These are phyloP conservation scores for Okapia johnstoni DNA, from an alignment of 2,113 vertebrate species.

Conservation along the genomic window DNA sequence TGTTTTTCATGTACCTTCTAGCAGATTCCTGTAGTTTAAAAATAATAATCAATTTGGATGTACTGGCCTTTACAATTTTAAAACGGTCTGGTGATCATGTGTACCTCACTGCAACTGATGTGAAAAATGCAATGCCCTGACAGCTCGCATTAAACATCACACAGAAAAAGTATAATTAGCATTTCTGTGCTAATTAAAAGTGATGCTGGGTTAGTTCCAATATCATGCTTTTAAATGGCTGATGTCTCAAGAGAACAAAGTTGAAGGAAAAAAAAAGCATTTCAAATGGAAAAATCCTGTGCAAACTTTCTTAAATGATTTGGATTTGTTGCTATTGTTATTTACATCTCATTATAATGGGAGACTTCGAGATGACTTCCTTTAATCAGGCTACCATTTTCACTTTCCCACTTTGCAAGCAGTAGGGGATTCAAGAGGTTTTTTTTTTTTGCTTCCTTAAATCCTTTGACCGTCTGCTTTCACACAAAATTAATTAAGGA, in stretches of 20 bases:
- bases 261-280: constrained; percentile 10
- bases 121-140: constrained; percentile 42
- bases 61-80: constrained; percentile 31
- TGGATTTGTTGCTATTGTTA: constrained; percentile 55
- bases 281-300: constrained; percentile 55
- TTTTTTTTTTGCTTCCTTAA: constrained; percentile 65
- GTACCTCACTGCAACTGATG: background rate
- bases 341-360: constrained; percentile 61
- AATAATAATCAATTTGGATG: constrained; percentile 22
- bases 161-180: constrained; percentile 70
- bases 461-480: constrained; percentile 65
- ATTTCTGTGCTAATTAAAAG: constrained; percentile 75
- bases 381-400: constrained; percentile 64
- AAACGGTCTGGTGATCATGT: background rate
- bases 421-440: constrained; percentile 57
- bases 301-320: constrained; percentile 58
- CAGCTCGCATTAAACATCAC: constrained; percentile 50
- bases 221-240: constrained; percentile 73
- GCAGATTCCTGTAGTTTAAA: constrained; percentile 2
- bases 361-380: constrained; percentile 38
- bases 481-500: constrained; percentile 73
- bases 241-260: constrained; percentile 55
- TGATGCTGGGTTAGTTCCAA: constrained; percentile 66
- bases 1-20: constrained; percentile 11
- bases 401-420: constrained; percentile 39